phyloP scores from a whole-genome alignment of 2,113 vertebrate genomes.

The Emydura subglobosa region DNA sequence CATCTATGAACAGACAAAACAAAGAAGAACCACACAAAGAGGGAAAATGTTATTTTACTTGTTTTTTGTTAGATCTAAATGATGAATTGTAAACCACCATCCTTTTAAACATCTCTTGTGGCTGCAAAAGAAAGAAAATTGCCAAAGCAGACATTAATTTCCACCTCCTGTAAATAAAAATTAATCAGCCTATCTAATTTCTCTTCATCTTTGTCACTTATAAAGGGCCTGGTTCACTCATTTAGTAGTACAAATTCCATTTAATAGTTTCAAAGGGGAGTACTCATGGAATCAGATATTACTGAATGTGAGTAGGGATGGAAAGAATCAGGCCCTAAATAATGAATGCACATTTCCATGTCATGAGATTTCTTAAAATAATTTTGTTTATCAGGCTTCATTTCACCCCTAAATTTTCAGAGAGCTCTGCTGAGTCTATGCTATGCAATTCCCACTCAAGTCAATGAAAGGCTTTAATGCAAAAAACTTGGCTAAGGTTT shows the following conservation, averaged over 20 bases:
- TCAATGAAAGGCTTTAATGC: neutral
- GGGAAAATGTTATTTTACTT: constrained; percentile 80
- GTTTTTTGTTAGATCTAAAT: constrained; percentile 91
- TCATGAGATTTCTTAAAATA: neutral
- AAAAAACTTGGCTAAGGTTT: neutral
- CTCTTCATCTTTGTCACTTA: neutral
- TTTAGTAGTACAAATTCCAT: neutral
- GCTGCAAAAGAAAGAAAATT: constrained; percentile 85
- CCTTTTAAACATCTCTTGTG: constrained; percentile 97
- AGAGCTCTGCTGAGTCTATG: neutral
- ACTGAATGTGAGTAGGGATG: neutral
- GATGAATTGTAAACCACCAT: constrained; percentile 98
- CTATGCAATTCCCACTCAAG: neutral
- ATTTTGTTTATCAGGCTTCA: neutral
- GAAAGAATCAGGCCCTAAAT: neutral
- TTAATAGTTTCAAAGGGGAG: neutral
- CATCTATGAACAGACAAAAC: constrained; percentile 26
- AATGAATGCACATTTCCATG: constrained; percentile 10
- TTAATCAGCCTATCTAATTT: neutral
- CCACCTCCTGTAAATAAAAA: neutral
- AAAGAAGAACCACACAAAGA: constrained; percentile 47
- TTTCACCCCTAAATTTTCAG: neutral
- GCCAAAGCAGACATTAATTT: constrained; percentile 57
- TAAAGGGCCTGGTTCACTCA: neutral
- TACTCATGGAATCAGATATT: neutral